Evolutionary conservation across 2,113 vertebrate species (phyloP).

Genomic region (Hippocampus abdominalis): DNA sequence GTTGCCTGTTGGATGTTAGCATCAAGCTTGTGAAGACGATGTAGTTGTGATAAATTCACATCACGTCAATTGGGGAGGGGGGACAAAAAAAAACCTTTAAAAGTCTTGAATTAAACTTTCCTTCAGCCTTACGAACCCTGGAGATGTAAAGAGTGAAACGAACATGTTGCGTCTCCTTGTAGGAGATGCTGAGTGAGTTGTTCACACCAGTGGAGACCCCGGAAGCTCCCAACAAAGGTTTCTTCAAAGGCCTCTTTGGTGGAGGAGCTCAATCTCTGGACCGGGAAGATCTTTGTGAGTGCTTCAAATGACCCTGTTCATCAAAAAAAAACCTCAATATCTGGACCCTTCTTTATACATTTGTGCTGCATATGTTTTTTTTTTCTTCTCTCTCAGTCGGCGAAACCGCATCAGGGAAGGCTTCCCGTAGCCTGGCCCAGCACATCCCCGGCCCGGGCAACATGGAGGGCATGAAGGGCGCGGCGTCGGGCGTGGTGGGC

Average conservation of each 20-base stretch:
- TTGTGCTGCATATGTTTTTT: background rate
- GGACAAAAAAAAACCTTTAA: too few relatives aligned
- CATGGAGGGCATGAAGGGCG: constrained; percentile 96
- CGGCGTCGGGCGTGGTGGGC: constrained; percentile 90
- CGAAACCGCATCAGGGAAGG: constrained; percentile 88
- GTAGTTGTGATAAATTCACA: too few relatives aligned
- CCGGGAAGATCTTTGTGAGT: constrained; percentile 97
- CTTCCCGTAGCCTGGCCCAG: constrained; percentile 91
- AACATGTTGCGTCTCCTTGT: constrained; percentile 27
- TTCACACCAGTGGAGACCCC: constrained; percentile 97
- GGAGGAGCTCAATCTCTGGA: constrained; percentile 95
- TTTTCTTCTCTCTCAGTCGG: constrained; percentile 75
- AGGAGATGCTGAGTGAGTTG: constrained; percentile 98
- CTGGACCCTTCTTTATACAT: background rate
- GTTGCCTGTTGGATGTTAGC: too few relatives aligned
- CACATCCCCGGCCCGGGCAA: constrained; percentile 94
- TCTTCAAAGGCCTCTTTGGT: constrained; percentile 97
- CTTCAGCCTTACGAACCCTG: too few relatives aligned
- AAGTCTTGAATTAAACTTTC: too few relatives aligned
- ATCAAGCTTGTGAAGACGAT: too few relatives aligned
- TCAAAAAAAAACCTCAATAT: too few relatives aligned
- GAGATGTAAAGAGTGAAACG: background rate
- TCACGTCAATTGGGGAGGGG: too few relatives aligned
- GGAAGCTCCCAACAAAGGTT: constrained; percentile 95
- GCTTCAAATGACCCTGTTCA: background rate